Evolutionary conservation across 2,113 vertebrate genomes (phyloP).

Genomic region (Verasper variegatus): DNA sequence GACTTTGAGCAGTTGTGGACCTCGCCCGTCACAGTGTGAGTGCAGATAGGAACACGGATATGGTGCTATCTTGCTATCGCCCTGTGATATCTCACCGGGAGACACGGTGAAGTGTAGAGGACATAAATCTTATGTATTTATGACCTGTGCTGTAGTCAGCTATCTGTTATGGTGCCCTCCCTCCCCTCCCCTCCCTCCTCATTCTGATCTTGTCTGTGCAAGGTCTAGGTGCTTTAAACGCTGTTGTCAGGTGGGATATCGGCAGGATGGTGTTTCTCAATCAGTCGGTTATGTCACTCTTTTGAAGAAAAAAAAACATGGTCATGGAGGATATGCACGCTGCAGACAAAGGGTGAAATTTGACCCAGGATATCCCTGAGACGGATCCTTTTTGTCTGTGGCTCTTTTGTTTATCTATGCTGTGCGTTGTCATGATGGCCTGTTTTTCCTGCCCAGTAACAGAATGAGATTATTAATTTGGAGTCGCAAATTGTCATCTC

Average conservation of each 20-base stretch:
- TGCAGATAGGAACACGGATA: constrained; percentile 58
- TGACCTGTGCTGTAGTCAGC: constrained; percentile 80
- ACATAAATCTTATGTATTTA: constrained; percentile 82
- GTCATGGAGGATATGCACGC: neutral
- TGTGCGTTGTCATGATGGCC: constrained; percentile 8
- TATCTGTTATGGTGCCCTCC: constrained; percentile 76
- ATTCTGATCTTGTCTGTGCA: constrained; percentile 71
- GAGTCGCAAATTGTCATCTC: constrained; percentile 59
- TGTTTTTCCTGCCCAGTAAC: constrained; percentile 26
- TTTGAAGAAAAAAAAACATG: neutral
- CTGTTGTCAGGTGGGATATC: constrained; percentile 44
- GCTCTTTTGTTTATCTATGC: constrained; percentile 4
- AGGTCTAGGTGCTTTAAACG: constrained; percentile 53
- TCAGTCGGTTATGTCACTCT: constrained; percentile 23
- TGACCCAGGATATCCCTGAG: constrained; percentile 28
- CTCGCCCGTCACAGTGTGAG: constrained; percentile 32
- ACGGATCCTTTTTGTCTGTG: constrained; percentile 7
- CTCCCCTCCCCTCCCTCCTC: constrained; percentile 44
- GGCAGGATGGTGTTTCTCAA: constrained; percentile 51
- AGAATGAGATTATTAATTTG: constrained; percentile 50
- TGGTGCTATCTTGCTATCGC: constrained; percentile 53
- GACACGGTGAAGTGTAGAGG: constrained; percentile 64
- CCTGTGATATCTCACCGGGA: constrained; percentile 65
- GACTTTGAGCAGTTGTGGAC: constrained; percentile 43
- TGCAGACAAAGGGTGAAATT: constrained; percentile 32